These are phyloP conservation scores for Lethrus apterus DNA, from an alignment of 1,140 invertebrate genomes.

Conservation along the genomic window DNA sequence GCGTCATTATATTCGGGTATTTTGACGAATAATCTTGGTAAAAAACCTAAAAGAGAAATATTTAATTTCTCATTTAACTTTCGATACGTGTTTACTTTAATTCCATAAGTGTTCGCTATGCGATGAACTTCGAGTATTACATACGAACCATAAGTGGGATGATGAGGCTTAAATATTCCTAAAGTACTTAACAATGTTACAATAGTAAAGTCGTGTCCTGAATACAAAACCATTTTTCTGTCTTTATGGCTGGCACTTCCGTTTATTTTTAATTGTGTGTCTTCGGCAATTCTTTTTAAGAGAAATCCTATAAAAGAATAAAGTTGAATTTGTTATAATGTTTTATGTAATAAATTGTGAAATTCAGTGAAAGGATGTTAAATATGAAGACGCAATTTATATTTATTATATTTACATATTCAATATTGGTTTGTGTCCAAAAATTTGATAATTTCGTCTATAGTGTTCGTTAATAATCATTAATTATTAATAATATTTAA, in stretches of 20 bases:
- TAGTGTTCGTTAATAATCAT: no score
- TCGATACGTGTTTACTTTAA: background rate
- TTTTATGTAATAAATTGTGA: slow-evolving; percentile 18
- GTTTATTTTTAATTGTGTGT: background rate
- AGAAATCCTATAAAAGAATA: no score
- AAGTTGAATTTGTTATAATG: no score
- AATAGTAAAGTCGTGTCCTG: slow-evolving; percentile 9
- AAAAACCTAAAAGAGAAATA: slow-evolving; percentile 4
- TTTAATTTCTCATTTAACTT: background rate
- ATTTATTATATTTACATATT: no score
- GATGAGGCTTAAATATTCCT: slow-evolving; percentile 49
- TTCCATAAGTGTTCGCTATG: slow-evolving; percentile 2
- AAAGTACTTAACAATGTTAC: background rate
- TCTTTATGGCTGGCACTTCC: background rate
- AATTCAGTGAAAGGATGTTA: no score
- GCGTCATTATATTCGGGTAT: background rate
- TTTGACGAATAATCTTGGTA: slow-evolving; percentile 8
- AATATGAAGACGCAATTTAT: no score
- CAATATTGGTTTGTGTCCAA: no score
- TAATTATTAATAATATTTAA: no score
- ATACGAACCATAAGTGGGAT: slow-evolving; percentile 47
- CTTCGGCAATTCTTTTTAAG: background rate
- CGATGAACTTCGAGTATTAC: slow-evolving; percentile 15
- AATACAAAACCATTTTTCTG: background rate
- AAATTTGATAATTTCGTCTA: no score